Percentiles rank a stretch among this genome's conserved stretches.
phyloP scores from a whole-genome alignment of 2,113 vertebrate species.

The Lepus americanus region DNA sequence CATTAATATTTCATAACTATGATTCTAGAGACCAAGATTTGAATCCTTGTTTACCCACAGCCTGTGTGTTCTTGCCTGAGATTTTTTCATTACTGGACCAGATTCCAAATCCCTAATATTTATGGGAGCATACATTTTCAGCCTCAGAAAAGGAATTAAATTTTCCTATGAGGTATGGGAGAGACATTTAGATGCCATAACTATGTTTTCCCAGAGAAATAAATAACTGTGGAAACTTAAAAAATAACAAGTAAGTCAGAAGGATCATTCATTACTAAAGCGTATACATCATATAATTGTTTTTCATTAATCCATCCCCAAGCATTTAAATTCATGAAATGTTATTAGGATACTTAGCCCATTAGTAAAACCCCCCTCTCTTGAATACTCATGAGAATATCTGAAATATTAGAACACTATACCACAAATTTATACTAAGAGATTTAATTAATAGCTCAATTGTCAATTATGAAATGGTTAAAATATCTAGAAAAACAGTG shows the following conservation, averaged over 20 bases:
- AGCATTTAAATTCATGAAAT: constrained; percentile 42
- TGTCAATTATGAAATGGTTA: neutral
- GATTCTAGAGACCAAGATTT: neutral
- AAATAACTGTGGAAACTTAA: neutral
- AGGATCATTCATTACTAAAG: neutral
- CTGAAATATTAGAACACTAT: neutral
- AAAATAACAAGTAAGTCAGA: neutral
- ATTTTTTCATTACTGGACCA: neutral
- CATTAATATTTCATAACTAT: neutral
- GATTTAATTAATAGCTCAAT: constrained; percentile 43
- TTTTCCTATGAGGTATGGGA: neutral
- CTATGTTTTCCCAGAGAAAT: neutral
- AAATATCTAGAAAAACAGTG: neutral
- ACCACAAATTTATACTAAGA: neutral
- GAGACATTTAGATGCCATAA: neutral
- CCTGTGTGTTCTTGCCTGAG: neutral
- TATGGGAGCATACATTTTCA: neutral
- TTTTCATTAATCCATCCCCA: neutral
- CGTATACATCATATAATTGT: neutral
- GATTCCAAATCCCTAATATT: neutral
- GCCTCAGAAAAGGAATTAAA: neutral
- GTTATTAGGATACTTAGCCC: neutral
- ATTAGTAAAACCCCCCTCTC: neutral
- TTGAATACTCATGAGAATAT: constrained; percentile 10
- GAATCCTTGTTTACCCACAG: too few species aligned